Evolutionary conservation across 2,888 invertebrate species (phyloP), one percentile per base, ranked within the genome.

Genomic region (Clitarchus hookeri): DNA sequence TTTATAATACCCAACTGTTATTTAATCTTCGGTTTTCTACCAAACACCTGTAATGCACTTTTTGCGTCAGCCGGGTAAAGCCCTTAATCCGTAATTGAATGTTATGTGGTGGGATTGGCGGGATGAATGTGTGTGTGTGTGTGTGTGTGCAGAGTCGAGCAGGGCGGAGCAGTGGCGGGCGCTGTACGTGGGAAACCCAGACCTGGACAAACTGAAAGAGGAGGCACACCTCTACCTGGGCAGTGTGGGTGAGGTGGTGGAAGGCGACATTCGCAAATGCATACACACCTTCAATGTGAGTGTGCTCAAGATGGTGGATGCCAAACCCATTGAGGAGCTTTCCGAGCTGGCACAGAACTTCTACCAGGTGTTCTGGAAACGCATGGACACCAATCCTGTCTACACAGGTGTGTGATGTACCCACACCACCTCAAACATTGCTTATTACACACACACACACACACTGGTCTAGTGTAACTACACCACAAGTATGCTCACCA

Each of bases 331-430:
- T 3, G 98, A 98, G 87, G 97, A 98, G 88, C 92, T 98, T 54
- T 97, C 98, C 0, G 98, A 98, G 90, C 92, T 96, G 83, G 96
- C 98, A 53, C 98, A 99, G 92, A 96, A 97, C 90, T 97, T 97
- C 90, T 99, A 99, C 91, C 96, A 96, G 91, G 93, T 94, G 85
- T 91, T 97, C 91, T 94, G 94, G 88, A 95, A 96, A 88, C 93
- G 96, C 89, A 94, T 97, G 92, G 95, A 96, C 89, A 93, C 93
- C n/a, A 93, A 94, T 88, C 90, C 92, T 0, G 93, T 94, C 89
- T 96, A 95, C 91, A 91, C 93, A 88, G 92, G 92, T 91, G 65
- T n/a, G 65, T 48, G 48, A 48, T 36, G 36, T 36, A 4, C 36
- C 36, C 4, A 36, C 36, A 36, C 36, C 36, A 36, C 2, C 36